Evolutionary conservation across 2,888 invertebrate species (phyloP), one percentile per base, ranked within the genome.

Genomic region (Cheilosia variabilis): DNA sequence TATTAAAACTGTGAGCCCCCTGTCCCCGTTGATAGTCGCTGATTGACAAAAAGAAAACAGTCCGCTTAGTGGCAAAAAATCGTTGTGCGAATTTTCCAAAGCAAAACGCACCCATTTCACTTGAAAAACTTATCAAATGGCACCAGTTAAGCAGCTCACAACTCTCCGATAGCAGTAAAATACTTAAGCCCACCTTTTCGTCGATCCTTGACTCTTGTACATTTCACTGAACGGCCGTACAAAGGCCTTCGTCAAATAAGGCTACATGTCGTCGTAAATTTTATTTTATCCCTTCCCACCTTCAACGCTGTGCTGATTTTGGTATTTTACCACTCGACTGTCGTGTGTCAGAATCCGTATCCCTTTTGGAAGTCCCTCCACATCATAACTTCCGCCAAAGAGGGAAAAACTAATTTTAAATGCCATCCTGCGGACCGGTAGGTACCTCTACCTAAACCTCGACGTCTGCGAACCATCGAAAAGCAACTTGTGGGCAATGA

Each of bases 391-490:
- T 22, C 58, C 41, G 17, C 22, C 57, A 71, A 62, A 43, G 34
- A 43, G 53, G 60, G 43, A 62, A 60, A 73, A 73, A 53, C 62
- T 73, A 75, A 55, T 75, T 47, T 75, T 24, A 65, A 75, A 65
- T 66, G 47, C 24, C 66, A 27, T 50, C 76, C 76, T 58, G 43
- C 58, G 58, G 75, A 47, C 37, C 65, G 47, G 62, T 19, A 47
- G 47, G 62, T 19, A 47, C 47, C 50, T 58, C 37, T 22, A 31
- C 9, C 31, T 9, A 31, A 9, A 9, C 31, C 15, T 37, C 31
- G 6, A 69, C 22, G 34, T 43, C 47, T 52, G 6, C 52, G 52
- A 76, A 41, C 27, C 76, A 58, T 66, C 47, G 37, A 65, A 50
- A 37, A 65, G 65, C 55, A 55, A 55, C 55, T 69, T 69, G 69